Percentiles rank a stretch among this genome's conserved stretches.
These are phyloP conservation scores for Macrotus californicus DNA, from an alignment of 2,113 vertebrate species.

Conservation along the genomic window DNA sequence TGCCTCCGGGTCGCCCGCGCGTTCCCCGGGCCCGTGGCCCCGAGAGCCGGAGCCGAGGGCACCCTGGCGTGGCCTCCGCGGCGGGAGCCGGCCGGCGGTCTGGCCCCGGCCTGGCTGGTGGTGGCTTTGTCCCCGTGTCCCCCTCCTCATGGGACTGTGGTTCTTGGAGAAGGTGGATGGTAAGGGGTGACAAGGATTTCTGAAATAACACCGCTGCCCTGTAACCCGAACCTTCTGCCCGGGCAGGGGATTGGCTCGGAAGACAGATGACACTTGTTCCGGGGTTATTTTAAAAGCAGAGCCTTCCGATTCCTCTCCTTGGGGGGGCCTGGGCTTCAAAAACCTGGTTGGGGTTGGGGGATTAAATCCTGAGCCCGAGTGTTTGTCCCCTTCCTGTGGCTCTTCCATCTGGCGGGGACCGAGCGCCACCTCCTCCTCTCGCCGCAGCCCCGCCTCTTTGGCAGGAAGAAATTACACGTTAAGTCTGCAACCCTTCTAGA, in stretches of 20 bases:
- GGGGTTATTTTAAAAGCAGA: background rate
- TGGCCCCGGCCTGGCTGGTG: background rate
- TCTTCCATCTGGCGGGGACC: slow-evolving; percentile 31
- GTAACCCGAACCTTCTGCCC: background rate
- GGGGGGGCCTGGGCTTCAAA: background rate
- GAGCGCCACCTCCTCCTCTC: background rate
- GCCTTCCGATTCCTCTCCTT: background rate
- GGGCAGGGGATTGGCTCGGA: background rate
- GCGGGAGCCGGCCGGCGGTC: background rate
- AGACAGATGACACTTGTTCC: slow-evolving; percentile 44
- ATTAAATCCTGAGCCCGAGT: background rate
- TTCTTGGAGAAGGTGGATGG: background rate
- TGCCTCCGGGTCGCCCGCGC: background rate
- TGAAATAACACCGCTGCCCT: background rate
- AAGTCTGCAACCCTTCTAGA: background rate
- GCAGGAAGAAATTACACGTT: slow-evolving; percentile 46
- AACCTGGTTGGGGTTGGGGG: background rate
- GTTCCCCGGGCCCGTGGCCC: background rate
- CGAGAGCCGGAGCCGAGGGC: slow-evolving; percentile 26
- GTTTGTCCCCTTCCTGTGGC: slow-evolving; percentile 14
- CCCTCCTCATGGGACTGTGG: background rate
- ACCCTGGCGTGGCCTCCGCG: background rate
- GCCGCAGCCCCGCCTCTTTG: slow-evolving; percentile 39
- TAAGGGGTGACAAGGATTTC: background rate
- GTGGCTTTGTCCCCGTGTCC: slow-evolving; percentile 22